Evolutionary conservation across 2,888 invertebrate species (phyloP), one percentile per base, ranked within the genome.

Genomic region (Hypomecis punctinalis): DNA sequence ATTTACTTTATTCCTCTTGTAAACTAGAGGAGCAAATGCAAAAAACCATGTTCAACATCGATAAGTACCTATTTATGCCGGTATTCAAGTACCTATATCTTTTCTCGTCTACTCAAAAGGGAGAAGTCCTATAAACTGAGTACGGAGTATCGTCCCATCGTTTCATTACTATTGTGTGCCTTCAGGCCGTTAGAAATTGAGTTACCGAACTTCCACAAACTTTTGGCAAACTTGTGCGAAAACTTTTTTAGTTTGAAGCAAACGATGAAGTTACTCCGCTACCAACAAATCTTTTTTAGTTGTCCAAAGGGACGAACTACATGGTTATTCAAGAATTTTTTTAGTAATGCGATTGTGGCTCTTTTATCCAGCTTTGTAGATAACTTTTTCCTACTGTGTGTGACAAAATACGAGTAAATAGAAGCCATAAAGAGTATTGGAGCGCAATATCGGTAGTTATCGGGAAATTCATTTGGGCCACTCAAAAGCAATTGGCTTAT

Each of bases 221-320:
- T 56, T 56, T 40, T 39, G 37, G 10, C 39, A 56, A 56, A 56
- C 56, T 56, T 23, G 56, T 48, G 47, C 56, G 39, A 56, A 47
- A 55, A 55, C 39, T 56, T 48, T 10, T 36, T 56, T 39, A 10
- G 47, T 56, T 47, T 47, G 40, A 56, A 39, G 33, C 40, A 33
- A 56, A 56, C 56, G 13, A 56, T 33, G 10, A 56, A 56, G 23
- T 56, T 56, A 48, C 23, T 3, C 6, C 23, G 2, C 37, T 7
- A 52, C 52, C 40, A 40, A 52, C 23, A 39, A 39, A 37, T 51
- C 10, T 3, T 33, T 23, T 0, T 23, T 10, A 40, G 10, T 6
- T 40, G 40, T 7, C 5, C 5, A 52, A 39, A 52, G 13, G 13
- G 6, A 2, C 2, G 40, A 13, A 52, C 52, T 39, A 52, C 23